Evolutionary conservation across 2,113 vertebrate genomes (phyloP).

Genomic region (Anser cygnoides): DNA sequence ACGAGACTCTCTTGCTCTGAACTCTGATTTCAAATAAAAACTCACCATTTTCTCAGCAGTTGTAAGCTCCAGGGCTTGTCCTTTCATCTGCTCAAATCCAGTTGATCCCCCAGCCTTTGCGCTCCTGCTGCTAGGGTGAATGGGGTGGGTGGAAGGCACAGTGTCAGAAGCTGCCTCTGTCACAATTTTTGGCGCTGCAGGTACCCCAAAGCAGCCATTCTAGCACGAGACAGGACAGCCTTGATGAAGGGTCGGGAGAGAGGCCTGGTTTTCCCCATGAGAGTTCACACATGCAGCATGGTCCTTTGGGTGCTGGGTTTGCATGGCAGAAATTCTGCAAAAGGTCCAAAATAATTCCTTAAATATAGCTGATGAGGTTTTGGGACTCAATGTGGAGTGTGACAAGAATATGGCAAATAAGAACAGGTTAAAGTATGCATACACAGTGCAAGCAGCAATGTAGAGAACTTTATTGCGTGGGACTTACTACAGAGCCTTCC

Average conservation of each 20-base stretch:
- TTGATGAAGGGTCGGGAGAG: background rate
- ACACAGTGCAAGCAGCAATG: background rate
- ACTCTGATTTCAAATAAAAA: background rate
- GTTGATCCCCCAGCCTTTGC: background rate
- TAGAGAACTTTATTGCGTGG: background rate
- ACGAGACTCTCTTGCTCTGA: background rate
- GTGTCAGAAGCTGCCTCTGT: background rate
- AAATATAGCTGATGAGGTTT: background rate
- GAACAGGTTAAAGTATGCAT: background rate
- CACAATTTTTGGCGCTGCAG: background rate
- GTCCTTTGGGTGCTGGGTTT: background rate
- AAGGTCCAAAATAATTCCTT: background rate
- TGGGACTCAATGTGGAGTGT: background rate
- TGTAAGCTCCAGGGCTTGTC: background rate
- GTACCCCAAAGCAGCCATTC: background rate
- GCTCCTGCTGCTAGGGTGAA: background rate
- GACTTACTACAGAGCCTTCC: background rate
- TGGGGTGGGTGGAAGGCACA: background rate
- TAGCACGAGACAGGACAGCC: background rate
- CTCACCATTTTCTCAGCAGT: background rate
- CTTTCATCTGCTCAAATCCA: background rate
- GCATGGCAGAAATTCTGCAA: background rate
- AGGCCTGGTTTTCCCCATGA: fast-evolving
- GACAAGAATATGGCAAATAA: background rate
- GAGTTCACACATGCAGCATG: background rate